Percentiles rank a stretch among this genome's conserved stretches.
These are phyloP conservation scores for Herpetotheres cachinnans DNA, from an alignment of 2,113 vertebrate species.

Conservation along the genomic window DNA sequence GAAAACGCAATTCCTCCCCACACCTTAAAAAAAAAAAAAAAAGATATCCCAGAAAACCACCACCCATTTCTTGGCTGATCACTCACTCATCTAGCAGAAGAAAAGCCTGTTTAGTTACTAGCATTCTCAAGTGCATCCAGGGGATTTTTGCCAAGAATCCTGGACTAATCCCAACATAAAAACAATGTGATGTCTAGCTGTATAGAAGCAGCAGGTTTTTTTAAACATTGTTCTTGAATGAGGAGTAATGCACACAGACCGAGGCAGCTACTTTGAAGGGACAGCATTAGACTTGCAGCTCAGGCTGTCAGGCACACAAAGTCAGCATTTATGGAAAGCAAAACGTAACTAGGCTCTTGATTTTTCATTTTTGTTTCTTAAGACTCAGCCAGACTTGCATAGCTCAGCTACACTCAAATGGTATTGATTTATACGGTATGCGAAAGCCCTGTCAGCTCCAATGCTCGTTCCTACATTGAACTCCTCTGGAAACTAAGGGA, in stretches of 20 bases:
- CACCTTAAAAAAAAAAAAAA: neutral
- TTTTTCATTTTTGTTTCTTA: neutral
- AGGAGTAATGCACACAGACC: neutral
- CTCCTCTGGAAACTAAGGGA: neutral
- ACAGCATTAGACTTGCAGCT: neutral
- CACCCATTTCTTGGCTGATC: neutral
- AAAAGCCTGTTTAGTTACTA: neutral
- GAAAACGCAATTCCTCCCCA: neutral
- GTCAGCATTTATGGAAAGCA: neutral
- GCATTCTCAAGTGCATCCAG: conserved; percentile 14
- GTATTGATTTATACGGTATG: neutral
- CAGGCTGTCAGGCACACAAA: accelerated
- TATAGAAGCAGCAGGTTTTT: neutral
- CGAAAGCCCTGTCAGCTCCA: neutral
- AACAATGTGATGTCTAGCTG: neutral
- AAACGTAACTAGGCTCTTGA: neutral
- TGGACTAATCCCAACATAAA: conserved; percentile 7
- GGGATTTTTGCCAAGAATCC: neutral
- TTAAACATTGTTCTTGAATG: neutral
- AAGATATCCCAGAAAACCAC: neutral
- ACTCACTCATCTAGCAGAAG: neutral
- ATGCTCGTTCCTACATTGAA: neutral
- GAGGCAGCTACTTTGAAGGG: neutral
- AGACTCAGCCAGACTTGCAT: neutral
- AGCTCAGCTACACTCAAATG: neutral